Percentiles rank a stretch among this genome's conserved stretches.
These are phyloP conservation scores for Drosophila obscura DNA, from an alignment of 1,140 invertebrate genomes.

Conservation along the genomic window DNA sequence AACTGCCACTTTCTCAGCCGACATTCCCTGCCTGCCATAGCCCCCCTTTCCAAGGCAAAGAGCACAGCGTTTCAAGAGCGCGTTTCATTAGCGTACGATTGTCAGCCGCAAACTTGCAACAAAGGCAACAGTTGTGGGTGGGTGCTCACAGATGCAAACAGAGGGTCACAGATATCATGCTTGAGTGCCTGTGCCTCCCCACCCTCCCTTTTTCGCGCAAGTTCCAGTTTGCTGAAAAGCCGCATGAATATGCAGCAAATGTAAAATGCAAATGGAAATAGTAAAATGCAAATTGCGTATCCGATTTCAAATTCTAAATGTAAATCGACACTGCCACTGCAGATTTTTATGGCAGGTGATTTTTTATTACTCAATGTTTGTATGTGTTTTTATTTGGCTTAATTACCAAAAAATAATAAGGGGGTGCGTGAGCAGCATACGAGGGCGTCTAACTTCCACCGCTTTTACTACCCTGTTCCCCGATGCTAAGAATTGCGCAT, in stretches of 20 bases:
- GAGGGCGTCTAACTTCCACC: slow-evolving; percentile 10
- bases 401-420: slow-evolving; percentile 44
- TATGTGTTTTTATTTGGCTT: slow-evolving; percentile 37
- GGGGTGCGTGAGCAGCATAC: slow-evolving; percentile 1
- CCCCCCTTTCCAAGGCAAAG: background rate
- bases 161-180: background rate
- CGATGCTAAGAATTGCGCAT: slow-evolving; percentile 13
- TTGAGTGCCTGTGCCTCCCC: background rate
- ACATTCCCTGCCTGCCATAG: no score
- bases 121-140: slow-evolving; percentile 33
- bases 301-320: slow-evolving; percentile 33
- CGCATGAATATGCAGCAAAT: slow-evolving; percentile 55
- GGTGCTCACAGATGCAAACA: background rate
- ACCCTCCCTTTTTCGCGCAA: slow-evolving; percentile 15
- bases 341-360: slow-evolving; percentile 53
- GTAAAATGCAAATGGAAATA: slow-evolving; percentile 42
- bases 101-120: slow-evolving; percentile 36
- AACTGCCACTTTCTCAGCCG: background rate
- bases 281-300: slow-evolving; percentile 40
- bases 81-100: slow-evolving; percentile 55
- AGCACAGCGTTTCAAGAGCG: background rate
- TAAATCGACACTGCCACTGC: slow-evolving; percentile 11
- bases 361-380: slow-evolving; percentile 62
- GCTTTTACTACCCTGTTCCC: background rate
- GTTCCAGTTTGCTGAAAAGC: slow-evolving; percentile 35